phyloP scores from a whole-genome alignment of 2,888 invertebrate genomes.

The Dynastes grantii region DNA sequence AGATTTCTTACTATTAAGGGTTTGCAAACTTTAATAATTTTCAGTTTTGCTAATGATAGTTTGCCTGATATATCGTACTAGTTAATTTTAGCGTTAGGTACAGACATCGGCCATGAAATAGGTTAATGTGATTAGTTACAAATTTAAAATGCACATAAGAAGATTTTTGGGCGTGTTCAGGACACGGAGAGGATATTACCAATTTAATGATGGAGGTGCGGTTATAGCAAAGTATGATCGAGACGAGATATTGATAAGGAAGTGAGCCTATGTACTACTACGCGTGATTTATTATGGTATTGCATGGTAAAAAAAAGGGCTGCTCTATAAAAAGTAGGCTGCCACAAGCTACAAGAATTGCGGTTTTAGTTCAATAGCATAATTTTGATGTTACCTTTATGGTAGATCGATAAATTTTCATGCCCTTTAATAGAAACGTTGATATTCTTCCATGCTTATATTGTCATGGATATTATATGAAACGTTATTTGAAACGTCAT shows the following conservation, averaged over 20 bases:
- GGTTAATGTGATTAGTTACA: conserved; percentile 11
- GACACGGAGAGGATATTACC: neutral
- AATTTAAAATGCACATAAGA: conserved; percentile 17
- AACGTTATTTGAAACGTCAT: no score
- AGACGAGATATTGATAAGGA: conserved; percentile 29
- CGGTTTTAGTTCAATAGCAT: conserved; percentile 10
- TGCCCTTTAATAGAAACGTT: neutral
- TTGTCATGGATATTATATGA: no score
- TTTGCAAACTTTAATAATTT: neutral
- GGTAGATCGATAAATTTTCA: conserved; percentile 1
- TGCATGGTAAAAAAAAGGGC: conserved; percentile 4
- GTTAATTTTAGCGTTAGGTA: neutral
- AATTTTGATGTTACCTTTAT: neutral
- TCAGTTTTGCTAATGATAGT: neutral
- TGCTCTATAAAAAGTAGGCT: conserved; percentile 13
- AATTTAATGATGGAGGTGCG: conserved; percentile 15
- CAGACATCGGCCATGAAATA: neutral
- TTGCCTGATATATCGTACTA: neutral
- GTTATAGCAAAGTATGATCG: neutral
- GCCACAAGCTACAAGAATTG: neutral
- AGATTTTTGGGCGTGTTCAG: conserved; percentile 18
- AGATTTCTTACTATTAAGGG: neutral
- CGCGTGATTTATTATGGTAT: conserved; percentile 37
- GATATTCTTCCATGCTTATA: neutral
- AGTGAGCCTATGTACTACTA: conserved; percentile 7